phyloP scores from a whole-genome alignment of 2,797 vertebrate species.

The Labeo calbasu region DNA sequence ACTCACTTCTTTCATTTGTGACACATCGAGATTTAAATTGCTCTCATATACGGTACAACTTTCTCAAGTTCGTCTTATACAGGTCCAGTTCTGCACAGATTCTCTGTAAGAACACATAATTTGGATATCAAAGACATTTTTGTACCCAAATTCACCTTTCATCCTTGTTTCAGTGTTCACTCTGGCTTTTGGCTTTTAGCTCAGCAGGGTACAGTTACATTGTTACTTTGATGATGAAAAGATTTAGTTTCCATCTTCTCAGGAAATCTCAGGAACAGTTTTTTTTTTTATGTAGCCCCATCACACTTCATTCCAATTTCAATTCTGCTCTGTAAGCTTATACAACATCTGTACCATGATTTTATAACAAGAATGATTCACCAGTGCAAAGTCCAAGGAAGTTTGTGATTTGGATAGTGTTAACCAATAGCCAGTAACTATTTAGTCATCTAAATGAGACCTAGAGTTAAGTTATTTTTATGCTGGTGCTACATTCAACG shows the following conservation, averaged over 20 bases:
- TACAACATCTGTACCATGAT: neutral
- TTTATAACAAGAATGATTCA: conserved; percentile 12
- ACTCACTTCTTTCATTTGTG: neutral
- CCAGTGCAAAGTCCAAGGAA: neutral
- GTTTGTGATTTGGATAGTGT: neutral
- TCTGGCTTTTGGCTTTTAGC: conserved; percentile 22
- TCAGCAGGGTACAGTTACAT: conserved; percentile 19
- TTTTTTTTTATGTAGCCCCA: neutral
- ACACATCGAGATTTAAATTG: neutral
- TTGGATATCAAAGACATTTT: conserved; percentile 42
- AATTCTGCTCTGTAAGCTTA: neutral
- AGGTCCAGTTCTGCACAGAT: neutral
- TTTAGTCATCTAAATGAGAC: neutral
- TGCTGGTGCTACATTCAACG: neutral
- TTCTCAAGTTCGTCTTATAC: neutral
- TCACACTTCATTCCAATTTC: conserved; percentile 18
- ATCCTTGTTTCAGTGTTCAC: conserved; percentile 18
- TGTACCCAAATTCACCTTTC: conserved; percentile 45
- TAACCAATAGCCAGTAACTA: neutral
- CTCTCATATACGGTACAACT: conserved; percentile 5
- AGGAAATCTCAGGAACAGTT: conserved; percentile 10
- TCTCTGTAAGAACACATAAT: conserved; percentile 3
- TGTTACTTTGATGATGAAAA: conserved; percentile 39
- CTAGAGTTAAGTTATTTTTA: neutral
- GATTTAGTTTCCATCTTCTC: conserved; percentile 23